phyloP scores from a whole-genome alignment of 2,888 invertebrate species.

The Eulithis prunata region DNA sequence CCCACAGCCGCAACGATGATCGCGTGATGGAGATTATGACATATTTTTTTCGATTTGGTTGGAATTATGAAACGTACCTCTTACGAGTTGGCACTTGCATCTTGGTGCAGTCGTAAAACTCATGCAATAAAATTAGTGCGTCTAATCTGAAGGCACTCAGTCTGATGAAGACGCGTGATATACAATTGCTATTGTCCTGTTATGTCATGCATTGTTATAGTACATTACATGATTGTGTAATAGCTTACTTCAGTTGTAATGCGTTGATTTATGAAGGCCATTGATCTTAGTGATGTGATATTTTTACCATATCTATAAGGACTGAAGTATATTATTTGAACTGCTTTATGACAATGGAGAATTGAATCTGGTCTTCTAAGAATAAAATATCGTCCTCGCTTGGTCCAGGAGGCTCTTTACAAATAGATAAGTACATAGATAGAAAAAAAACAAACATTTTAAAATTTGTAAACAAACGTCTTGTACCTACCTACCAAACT shows the following conservation, averaged over 20 bases:
- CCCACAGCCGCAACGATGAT: no score
- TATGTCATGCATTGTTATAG: slow-evolving; percentile 25
- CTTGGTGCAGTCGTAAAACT: slow-evolving; percentile 4
- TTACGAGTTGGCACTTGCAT: no score
- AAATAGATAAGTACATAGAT: no score
- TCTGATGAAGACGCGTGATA: slow-evolving; percentile 35
- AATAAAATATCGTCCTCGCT: no score
- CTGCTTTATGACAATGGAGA: no score
- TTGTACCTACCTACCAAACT: no score
- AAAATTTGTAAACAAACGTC: no score
- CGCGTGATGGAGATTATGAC: background rate
- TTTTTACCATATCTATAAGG: background rate
- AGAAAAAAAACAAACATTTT: no score
- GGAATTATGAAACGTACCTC: no score
- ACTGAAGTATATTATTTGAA: no score
- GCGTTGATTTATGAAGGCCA: slow-evolving; percentile 27
- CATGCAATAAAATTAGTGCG: background rate
- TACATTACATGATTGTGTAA: slow-evolving; percentile 3
- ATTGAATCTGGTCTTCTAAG: no score
- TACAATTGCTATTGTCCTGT: slow-evolving; percentile 41
- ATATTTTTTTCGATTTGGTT: background rate
- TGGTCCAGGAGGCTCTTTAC: no score
- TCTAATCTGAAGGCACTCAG: background rate
- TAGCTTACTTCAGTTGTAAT: background rate
- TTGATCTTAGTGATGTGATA: slow-evolving; percentile 8